phyloP scores from a whole-genome alignment of 2,797 vertebrate genomes.

The Oryzias sinensis region DNA sequence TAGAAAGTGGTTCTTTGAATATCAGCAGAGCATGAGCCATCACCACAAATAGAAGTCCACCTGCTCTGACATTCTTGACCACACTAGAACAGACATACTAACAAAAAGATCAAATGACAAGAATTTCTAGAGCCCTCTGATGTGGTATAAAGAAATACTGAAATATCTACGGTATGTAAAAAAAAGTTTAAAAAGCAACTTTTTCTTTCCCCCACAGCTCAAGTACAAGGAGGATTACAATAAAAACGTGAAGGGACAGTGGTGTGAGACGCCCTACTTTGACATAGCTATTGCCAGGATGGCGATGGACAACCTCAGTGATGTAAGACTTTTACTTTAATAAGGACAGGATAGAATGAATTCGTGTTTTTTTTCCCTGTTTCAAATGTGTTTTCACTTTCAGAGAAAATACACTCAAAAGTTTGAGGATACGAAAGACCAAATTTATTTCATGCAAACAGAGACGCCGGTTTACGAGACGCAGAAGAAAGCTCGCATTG shows the following conservation, averaged over 20 bases:
- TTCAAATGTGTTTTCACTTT: constrained; percentile 16
- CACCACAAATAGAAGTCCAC: constrained; percentile 50
- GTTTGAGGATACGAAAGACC: constrained; percentile 89
- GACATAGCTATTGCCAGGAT: constrained; percentile 89
- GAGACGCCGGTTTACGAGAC: constrained; percentile 90
- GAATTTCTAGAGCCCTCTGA: constrained; percentile 18
- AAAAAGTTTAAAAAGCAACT: neutral
- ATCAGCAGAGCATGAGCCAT: constrained; percentile 15
- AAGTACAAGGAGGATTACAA: constrained; percentile 94
- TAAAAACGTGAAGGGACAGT: constrained; percentile 92
- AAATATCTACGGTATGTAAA: neutral
- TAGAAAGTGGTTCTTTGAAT: constrained; percentile 19
- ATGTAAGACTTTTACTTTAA: constrained; percentile 72
- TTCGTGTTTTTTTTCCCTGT: neutral
- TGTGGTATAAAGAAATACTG: constrained; percentile 4
- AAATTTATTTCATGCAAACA: constrained; percentile 98
- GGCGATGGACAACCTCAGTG: constrained; percentile 90
- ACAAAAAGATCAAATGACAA: constrained; percentile 30
- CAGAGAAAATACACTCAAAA: constrained; percentile 92
- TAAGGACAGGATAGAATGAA: neutral
- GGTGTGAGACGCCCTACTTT: constrained; percentile 97
- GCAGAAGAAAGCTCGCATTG: constrained; percentile 84
- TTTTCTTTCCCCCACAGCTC: constrained; percentile 68
- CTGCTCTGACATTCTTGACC: constrained; percentile 61
- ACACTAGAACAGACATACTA: constrained; percentile 30